phyloP scores from a whole-genome alignment of 2,797 vertebrate species.

The Cercopithecus neglectus region DNA sequence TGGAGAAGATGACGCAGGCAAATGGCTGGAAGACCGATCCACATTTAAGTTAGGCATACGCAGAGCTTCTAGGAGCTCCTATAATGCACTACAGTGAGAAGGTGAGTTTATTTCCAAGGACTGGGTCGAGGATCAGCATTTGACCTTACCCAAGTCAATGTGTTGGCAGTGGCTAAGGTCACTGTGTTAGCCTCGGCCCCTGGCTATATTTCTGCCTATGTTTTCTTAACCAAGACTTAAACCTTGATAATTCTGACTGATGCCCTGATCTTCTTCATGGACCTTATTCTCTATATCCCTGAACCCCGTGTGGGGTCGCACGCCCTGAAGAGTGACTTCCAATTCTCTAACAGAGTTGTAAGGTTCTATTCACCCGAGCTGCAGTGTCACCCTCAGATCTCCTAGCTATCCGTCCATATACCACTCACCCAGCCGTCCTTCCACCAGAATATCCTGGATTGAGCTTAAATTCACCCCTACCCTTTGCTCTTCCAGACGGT shows the following conservation, averaged over 20 bases:
- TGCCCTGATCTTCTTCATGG: neutral
- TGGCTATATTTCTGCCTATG: neutral
- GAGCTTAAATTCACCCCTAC: neutral
- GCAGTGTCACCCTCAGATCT: neutral
- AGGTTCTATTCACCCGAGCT: neutral
- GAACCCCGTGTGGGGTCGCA: too few relatives aligned
- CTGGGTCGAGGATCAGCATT: neutral
- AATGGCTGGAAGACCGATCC: neutral
- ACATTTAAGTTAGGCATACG: neutral
- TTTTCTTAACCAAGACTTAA: neutral
- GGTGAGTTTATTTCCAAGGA: too few relatives aligned
- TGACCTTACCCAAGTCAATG: rapidly evolving
- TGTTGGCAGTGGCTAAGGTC: neutral
- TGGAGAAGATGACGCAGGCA: neutral
- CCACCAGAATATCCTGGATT: neutral
- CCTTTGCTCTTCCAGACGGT: neutral
- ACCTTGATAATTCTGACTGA: neutral
- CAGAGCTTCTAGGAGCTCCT: neutral
- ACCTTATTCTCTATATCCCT: neutral
- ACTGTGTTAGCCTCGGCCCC: too few relatives aligned
- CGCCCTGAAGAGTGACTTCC: neutral
- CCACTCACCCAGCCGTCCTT: neutral
- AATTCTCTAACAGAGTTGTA: neutral
- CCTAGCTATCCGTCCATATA: neutral
- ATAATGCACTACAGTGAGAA: neutral